phyloP scores from a whole-genome alignment of 1,140 invertebrate species.

The Drosophila pectinifera region DNA sequence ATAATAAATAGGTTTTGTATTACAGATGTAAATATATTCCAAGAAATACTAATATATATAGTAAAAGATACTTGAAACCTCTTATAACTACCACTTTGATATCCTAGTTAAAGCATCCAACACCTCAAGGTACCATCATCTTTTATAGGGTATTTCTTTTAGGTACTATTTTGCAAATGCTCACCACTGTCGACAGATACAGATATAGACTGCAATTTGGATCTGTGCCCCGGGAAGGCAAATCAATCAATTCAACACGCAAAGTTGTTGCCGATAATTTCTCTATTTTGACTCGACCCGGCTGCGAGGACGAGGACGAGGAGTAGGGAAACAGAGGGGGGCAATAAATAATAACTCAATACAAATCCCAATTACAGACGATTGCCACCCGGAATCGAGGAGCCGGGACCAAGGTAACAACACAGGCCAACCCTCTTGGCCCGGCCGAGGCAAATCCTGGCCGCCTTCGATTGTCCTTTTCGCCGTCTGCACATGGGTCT shows the following conservation, averaged over 20 bases:
- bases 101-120: not conserved
- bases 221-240: conserved; percentile 38
- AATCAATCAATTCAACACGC: conserved; percentile 83
- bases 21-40: too few species aligned
- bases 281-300: conserved; percentile 72
- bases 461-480: conserved; percentile 72
- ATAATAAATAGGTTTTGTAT: not conserved
- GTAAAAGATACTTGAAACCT: not conserved
- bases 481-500: conserved; percentile 51
- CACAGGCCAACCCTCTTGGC: conserved; percentile 53
- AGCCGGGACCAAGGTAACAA: conserved; percentile 44
- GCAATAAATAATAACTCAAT: conserved; percentile 84
- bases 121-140: not conserved
- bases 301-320: conserved; percentile 6
- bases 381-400: conserved; percentile 69
- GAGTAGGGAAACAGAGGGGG: conserved; percentile 9
- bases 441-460: conserved; percentile 54
- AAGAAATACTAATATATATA: too few species aligned
- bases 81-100: too few species aligned
- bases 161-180: not conserved
- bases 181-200: conserved; percentile 32
- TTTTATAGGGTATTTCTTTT: not conserved
- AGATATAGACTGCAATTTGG: conserved; percentile 49
- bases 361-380: conserved; percentile 82
- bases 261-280: conserved; percentile 78